phyloP scores from a whole-genome alignment of 37 sponge, comb jelly and placozoan species.

The Beroe forskalii region DNA sequence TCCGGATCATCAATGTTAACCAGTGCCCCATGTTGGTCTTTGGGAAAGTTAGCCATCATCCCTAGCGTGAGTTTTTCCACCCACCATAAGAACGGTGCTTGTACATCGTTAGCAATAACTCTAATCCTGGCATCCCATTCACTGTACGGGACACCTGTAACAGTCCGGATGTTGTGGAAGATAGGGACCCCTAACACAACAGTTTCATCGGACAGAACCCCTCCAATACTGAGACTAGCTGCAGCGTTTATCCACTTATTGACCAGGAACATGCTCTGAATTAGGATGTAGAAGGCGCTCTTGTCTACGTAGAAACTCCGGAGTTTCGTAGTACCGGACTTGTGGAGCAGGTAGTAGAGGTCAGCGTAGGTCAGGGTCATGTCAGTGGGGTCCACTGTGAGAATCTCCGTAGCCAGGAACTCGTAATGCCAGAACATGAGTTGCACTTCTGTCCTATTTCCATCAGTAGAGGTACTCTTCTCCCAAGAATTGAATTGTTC shows the following conservation, averaged over 20 bases:
- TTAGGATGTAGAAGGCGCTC: background rate
- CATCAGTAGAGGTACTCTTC: background rate
- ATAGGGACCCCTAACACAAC: background rate
- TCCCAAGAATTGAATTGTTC: conserved; percentile 10
- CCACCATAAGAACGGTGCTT: conserved; percentile 30
- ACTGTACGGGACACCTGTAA: background rate
- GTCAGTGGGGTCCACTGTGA: background rate
- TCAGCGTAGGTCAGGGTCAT: conserved; percentile 14
- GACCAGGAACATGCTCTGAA: background rate
- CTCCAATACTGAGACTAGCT: background rate
- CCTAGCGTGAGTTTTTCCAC: background rate
- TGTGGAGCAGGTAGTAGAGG: background rate
- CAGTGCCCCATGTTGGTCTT: background rate
- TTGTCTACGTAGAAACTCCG: background rate
- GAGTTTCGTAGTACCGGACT: background rate
- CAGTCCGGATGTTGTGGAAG: background rate
- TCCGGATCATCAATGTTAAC: background rate
- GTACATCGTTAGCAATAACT: background rate
- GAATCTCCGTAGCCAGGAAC: conserved; percentile 2
- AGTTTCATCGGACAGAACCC: background rate
- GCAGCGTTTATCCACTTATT: background rate
- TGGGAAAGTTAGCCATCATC: background rate
- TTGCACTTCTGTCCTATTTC: background rate
- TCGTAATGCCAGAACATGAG: background rate
- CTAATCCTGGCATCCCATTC: conserved; percentile 3